Base-by-base conservation (phyloP, 2,797 vertebrate species). In the Delichon dasypus region DNA sequence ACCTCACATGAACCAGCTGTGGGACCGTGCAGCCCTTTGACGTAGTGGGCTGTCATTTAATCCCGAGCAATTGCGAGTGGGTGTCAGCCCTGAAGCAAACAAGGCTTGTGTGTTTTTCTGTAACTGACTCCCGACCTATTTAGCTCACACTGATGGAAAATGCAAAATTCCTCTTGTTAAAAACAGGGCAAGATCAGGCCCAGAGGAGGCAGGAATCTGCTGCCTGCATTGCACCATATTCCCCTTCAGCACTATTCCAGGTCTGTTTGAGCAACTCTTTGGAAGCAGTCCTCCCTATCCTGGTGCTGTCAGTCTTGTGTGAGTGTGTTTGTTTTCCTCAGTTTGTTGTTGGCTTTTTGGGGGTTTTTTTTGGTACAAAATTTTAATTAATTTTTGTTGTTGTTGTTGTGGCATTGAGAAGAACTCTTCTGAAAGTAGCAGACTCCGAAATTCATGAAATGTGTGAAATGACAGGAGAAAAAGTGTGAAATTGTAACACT, bases 401-500 rank as follows among this genome's bases (percentile, higher is more conserved):
- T 78, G 30, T 70, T 79, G 27, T 88, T 62, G 64, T 81, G 64
- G 60, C 75, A 88, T 88, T 23, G 48, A 86, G 93, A 96, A 88
- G 96, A 97, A 96, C 96, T 96, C 76, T 95, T 97, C 96, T 92
- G 93, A 97, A 97, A 95, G 95, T 92, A 97, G 82, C 95, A 97
- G 96, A 96, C 89, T 95, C 94, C 20, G 11, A 97, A 97, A 97
- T 97, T 97, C 97, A 97, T 97, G 97, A 98, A 97, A 97, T 92
- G 97, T 98, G 98, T 97, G 98, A 98, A 97, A 98, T 97, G 97
- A 97, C 29, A 55, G 92, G 85, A 97, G 95, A 97, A 97, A 97
- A 98, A 98, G 97, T 98, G 98, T 98, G 98, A 98, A 98, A 98
- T 98, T 97, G 97, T 98, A 98, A 93, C 97, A 98, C 96, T 97